Evolutionary conservation across 2,888 invertebrate genomes (phyloP).

Genomic region (Desoria tigrina): DNA sequence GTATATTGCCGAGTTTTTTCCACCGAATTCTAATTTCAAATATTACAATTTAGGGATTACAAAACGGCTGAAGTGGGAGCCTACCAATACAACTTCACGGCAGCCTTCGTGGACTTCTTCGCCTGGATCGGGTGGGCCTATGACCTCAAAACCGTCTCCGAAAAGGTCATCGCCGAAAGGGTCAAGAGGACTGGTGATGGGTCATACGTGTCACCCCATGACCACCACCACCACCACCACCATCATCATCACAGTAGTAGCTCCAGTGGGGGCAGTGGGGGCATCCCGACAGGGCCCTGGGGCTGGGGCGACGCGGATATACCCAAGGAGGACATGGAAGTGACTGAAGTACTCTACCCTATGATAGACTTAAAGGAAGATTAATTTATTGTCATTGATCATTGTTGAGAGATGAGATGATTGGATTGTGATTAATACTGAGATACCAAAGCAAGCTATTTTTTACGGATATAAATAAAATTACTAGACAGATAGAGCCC

Average conservation of each 20-base stretch:
- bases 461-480: too few relatives aligned
- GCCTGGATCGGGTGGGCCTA: conserved; percentile 83
- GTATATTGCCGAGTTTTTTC: too few relatives aligned
- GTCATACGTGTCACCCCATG: not conserved
- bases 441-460: too few relatives aligned
- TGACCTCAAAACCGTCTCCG: conserved; percentile 72
- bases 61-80: conserved; percentile 80
- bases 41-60: too few relatives aligned
- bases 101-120: conserved; percentile 76
- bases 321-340: conserved; percentile 41
- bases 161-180: conserved; percentile 56
- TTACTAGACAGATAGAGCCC: too few relatives aligned
- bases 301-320: conserved; percentile 53
- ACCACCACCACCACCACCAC: too few relatives aligned
- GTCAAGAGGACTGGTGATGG: conserved; percentile 57
- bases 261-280: conserved; percentile 7
- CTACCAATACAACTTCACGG: conserved; percentile 73
- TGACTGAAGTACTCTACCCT: conserved; percentile 38
- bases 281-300: conserved; percentile 33
- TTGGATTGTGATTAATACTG: too few relatives aligned
- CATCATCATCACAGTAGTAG: too few relatives aligned
- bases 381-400: not conserved
- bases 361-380: conserved; percentile 10
- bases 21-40: too few relatives aligned
- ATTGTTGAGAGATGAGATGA: not conserved